Conservation (phyloP, 2,113 vertebrate genomes). For the Crotalus tigris region DNA sequence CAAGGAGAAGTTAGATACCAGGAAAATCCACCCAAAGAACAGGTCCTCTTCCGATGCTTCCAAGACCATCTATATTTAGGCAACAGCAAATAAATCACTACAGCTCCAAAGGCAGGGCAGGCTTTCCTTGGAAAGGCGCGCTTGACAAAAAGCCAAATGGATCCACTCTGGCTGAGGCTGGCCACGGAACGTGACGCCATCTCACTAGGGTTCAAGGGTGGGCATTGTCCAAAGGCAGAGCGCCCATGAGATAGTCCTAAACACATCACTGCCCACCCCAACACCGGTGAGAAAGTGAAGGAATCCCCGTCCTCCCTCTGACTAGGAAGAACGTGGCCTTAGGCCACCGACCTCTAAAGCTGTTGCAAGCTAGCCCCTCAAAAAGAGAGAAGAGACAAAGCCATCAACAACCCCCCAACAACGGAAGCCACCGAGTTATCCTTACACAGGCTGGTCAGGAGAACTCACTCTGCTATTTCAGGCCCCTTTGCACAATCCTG, state of each 20-base stretch:
- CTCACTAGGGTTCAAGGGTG: background rate
- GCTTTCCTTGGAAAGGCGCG: background rate
- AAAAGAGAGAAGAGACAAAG: too few species aligned
- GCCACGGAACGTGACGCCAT: background rate
- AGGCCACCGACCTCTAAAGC: background rate
- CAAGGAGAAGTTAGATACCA: background rate
- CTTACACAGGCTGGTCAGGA: background rate
- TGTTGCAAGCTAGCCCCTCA: too few species aligned
- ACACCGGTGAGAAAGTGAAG: background rate
- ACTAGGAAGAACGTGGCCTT: rapidly evolving
- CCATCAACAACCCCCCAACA: background rate
- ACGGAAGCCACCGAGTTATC: background rate
- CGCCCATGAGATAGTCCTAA: rapidly evolving
- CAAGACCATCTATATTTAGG: slow-evolving; percentile 57
- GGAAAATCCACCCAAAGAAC: slow-evolving; percentile 27
- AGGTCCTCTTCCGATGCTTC: slow-evolving; percentile 17
- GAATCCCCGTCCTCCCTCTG: background rate
- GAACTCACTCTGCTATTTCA: rapidly evolving
- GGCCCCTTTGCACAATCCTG: background rate
- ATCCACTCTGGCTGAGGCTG: background rate
- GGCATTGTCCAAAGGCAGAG: background rate
- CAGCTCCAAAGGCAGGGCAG: background rate
- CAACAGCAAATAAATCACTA: slow-evolving; percentile 40
- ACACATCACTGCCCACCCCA: background rate
- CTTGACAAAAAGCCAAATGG: background rate